phyloP scores from a whole-genome alignment of 2,888 invertebrate species.

The Tupiocoris notatus region DNA sequence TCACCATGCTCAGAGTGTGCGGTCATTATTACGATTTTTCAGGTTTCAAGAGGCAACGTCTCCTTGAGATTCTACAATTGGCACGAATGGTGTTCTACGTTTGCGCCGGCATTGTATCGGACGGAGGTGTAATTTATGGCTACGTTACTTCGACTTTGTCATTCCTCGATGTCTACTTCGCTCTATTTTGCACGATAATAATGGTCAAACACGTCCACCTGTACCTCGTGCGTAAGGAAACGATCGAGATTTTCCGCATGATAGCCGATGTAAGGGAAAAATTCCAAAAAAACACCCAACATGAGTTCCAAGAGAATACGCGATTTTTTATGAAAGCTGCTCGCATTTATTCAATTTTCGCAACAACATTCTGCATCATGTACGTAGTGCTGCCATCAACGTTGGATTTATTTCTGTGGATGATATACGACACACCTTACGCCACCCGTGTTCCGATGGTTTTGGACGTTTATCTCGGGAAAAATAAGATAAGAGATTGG shows the following conservation, averaged over 20 bases:
- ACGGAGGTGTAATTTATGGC: neutral
- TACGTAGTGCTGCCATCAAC: slow-evolving; percentile 12
- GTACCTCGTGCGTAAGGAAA: neutral
- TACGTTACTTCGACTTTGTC: neutral
- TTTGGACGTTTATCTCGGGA: slow-evolving; percentile 8
- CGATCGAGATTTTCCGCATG: neutral
- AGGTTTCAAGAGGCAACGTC: neutral
- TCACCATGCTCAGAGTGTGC: neutral
- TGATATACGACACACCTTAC: slow-evolving; percentile 3
- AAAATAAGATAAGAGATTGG: slow-evolving; percentile 3
- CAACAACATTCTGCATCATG: neutral
- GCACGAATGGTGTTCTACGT: neutral
- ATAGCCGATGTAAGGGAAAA: neutral
- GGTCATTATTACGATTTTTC: neutral
- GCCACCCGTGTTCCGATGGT: neutral
- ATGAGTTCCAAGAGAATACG: slow-evolving; percentile 1
- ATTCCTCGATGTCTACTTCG: neutral
- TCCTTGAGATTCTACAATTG: neutral
- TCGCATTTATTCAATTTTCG: neutral
- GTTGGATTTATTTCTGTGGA: neutral
- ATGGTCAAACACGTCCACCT: neutral
- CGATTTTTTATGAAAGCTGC: slow-evolving; percentile 3
- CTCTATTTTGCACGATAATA: neutral
- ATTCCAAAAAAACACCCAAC: slow-evolving; percentile 11
- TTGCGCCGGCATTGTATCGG: neutral